Evolutionary conservation across 2,113 vertebrate genomes (phyloP).

Genomic region (human (Homo sapiens)): DNA sequence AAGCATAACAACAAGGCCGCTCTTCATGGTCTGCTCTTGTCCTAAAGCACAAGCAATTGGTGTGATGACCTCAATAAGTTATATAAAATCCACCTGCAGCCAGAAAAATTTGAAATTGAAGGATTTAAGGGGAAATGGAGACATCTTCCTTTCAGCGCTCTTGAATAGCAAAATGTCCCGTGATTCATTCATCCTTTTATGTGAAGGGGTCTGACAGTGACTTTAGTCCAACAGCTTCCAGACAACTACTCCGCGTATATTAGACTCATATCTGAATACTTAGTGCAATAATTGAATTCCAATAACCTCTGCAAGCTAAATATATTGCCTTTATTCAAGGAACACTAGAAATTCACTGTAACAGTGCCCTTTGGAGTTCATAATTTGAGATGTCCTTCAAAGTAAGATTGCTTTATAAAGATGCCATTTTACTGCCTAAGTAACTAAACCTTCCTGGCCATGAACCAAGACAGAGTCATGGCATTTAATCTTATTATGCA

Average conservation of each 20-base stretch:
- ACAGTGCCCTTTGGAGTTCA: neutral
- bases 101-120: neutral
- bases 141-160: neutral
- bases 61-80: neutral
- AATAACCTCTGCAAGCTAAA: neutral
- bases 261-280: neutral
- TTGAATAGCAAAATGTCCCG: neutral
- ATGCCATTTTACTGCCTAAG: neutral
- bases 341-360: neutral
- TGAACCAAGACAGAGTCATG: neutral
- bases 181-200: neutral
- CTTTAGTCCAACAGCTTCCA: neutral
- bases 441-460: neutral
- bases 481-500: neutral
- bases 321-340: neutral
- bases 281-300: neutral
- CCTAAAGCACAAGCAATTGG: neutral
- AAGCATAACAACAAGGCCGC: neutral
- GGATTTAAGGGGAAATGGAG: neutral
- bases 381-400: neutral
- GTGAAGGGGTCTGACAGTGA: neutral
- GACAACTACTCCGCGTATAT: neutral
- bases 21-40: neutral
- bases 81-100: neutral
- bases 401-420: neutral